Evolutionary conservation across 2,113 vertebrate genomes (phyloP).

Genomic region (Blennius ocellaris): DNA sequence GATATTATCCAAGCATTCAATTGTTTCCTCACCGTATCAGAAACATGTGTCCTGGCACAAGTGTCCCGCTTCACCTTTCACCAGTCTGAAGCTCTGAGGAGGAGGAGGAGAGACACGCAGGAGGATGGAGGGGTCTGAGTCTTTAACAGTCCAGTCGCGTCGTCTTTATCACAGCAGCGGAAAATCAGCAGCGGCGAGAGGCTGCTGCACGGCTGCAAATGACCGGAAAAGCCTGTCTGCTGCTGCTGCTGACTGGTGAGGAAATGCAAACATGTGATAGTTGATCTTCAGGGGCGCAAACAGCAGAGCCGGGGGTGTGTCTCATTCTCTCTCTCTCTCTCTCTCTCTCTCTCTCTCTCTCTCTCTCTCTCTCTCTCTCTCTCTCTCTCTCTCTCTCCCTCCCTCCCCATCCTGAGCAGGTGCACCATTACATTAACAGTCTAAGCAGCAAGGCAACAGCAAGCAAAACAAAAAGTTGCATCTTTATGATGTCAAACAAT

Average conservation of each 20-base stretch:
- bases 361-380: neutral
- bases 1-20: too few relatives aligned
- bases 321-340: slow-evolving; percentile 9
- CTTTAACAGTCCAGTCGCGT: slow-evolving; percentile 3
- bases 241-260: slow-evolving; percentile 24
- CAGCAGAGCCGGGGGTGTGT: slow-evolving; percentile 42
- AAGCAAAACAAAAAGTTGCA: too few relatives aligned
- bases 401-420: neutral
- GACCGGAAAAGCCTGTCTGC: slow-evolving; percentile 32
- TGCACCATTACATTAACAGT: neutral
- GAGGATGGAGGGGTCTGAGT: too few relatives aligned
- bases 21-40: too few relatives aligned
- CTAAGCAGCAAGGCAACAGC: too few relatives aligned
- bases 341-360: too few relatives aligned
- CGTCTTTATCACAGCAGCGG: slow-evolving; percentile 22
- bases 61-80: too few relatives aligned
- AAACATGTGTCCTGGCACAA: too few relatives aligned
- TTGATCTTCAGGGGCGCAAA: slow-evolving; percentile 51
- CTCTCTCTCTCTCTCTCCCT: neutral
- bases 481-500: too few relatives aligned
- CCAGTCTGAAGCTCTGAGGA: too few relatives aligned
- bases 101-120: too few relatives aligned
- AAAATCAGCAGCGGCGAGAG: neutral
- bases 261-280: slow-evolving; percentile 38
- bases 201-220: neutral